Percentiles rank a stretch among this genome's conserved stretches.
Conservation (phyloP, 2,113 vertebrate genomes). For the Lanius collurio region DNA sequence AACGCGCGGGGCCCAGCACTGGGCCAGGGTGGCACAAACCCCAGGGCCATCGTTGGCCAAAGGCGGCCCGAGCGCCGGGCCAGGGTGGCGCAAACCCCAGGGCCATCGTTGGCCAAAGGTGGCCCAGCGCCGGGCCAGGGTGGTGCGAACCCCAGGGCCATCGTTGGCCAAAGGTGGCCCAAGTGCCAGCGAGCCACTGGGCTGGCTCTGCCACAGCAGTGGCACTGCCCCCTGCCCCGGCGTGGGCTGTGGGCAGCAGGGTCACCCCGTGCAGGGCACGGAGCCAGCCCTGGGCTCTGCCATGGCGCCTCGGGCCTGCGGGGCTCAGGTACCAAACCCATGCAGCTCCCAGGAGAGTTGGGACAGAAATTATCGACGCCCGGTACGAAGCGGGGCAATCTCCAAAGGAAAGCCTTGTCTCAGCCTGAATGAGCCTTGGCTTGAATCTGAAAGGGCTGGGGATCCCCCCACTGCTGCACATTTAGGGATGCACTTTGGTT, state of each 20-base stretch:
- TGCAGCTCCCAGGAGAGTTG: neutral
- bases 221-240: neutral
- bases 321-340: neutral
- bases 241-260: accelerated
- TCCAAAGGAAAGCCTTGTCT: neutral
- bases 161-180: too few species aligned
- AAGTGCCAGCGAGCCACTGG: accelerated
- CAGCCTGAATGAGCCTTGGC: neutral
- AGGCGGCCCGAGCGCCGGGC: accelerated
- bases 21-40: accelerated
- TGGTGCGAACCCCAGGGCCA: too few species aligned
- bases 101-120: too few species aligned
- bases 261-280: accelerated
- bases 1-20: accelerated
- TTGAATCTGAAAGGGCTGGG: neutral
- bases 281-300: neutral
- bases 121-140: too few species aligned
- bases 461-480: accelerated
- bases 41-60: neutral
- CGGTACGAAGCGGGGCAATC: neutral
- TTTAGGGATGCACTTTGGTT: neutral
- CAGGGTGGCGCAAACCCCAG: too few species aligned
- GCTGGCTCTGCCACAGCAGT: accelerated
- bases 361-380: accelerated
- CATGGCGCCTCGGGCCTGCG: accelerated